Percentiles rank a stretch among this genome's conserved stretches.
phyloP scores from a whole-genome alignment of 2,797 vertebrate species.

The Glossophaga mutica region DNA sequence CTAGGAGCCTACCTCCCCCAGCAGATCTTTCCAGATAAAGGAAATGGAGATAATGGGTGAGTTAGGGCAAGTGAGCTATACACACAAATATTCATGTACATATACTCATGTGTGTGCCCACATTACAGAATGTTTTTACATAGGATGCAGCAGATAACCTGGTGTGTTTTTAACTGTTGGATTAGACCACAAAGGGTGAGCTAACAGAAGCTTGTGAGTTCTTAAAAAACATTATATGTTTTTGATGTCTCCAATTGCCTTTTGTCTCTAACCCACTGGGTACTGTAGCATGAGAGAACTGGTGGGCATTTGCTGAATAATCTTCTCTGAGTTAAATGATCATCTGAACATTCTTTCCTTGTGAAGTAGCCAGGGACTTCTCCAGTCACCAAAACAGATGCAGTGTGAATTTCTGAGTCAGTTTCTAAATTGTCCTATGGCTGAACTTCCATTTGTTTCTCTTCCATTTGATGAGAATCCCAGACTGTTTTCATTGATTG shows the following conservation, averaged over 20 bases:
- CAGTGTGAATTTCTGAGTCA: background rate
- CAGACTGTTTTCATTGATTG: background rate
- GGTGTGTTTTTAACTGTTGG: background rate
- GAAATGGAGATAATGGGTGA: background rate
- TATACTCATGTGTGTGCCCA: background rate
- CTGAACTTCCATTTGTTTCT: background rate
- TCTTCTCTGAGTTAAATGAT: background rate
- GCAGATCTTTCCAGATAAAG: background rate
- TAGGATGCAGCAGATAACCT: background rate
- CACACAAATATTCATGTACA: fast-evolving
- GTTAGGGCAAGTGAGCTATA: background rate
- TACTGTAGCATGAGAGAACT: background rate
- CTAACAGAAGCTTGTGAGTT: background rate
- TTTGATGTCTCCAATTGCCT: background rate
- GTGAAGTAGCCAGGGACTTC: background rate
- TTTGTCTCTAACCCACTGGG: background rate
- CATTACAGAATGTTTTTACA: background rate
- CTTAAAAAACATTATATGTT: background rate
- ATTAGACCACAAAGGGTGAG: background rate
- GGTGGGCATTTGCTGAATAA: background rate
- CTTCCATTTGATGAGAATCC: background rate
- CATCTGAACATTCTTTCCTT: background rate
- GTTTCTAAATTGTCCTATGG: background rate
- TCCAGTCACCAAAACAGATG: background rate
- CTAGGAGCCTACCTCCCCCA: background rate